Evolutionary conservation across 2,113 vertebrate species (phyloP), one percentile per base, ranked within the genome.

Genomic region (Colaptes auratus): DNA sequence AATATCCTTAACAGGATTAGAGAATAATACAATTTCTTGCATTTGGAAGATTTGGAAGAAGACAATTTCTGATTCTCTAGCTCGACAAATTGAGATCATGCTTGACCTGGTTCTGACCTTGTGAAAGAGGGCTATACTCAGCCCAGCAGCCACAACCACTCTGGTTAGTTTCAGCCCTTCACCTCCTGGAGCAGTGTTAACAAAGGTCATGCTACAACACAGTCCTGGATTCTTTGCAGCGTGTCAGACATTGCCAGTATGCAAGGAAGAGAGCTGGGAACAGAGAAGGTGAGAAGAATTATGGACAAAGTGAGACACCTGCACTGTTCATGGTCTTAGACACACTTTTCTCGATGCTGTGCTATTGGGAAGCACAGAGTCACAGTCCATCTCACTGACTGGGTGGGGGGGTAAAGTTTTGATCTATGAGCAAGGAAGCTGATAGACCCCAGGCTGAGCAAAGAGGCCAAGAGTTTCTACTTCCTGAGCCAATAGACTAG

Each of bases 11-110:
- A 89, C 53, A 89, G 79, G 60, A 89, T 95, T 86, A 81, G 46
- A 80, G 59, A 88, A 92, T 71, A 94, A 85, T 86, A 89, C 87
- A 30, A n/a, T 56, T 63, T 70, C 70, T 92, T 85, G 75, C 71
- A 80, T 94, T 71, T 89, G 44, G 89, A 90, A 92, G 67, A 70
- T 91, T 33, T 90, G 70, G 81, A 89, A 89, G 81, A 93, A 88
- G 76, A 21, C 65, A 92, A 44, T 60, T 82, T 92, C 67, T 92
- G 78, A 80, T 30, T 92, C 85, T 76, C 23, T 86, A 2, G 1
- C 60, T 36, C 2, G 2, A 82, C 27, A 56, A 77, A 84, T 25
- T 30, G 87, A 92, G 75, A 80, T 48, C 48, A 74, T 72, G 64
- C 56, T 11, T 48, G 46, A 77, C 71, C 27, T 3, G 1, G 42